These are phyloP conservation scores for Spodoptera picta DNA, from an alignment of 2,888 invertebrate genomes.

Conservation along the genomic window DNA sequence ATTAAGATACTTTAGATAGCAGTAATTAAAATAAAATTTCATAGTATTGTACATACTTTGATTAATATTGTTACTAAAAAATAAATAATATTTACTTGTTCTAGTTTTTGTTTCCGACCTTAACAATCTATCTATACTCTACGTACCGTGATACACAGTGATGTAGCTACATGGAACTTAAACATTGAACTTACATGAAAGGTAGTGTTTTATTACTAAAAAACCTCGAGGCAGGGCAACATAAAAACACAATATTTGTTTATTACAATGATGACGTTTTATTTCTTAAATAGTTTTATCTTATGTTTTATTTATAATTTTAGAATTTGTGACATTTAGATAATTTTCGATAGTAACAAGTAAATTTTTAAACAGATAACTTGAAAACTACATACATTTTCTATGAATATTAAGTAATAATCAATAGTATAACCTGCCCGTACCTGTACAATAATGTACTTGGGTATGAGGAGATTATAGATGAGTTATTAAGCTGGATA, in stretches of 20 bases:
- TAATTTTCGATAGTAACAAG: constrained; percentile 61
- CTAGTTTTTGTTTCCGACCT: constrained; percentile 31
- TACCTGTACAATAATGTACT: constrained; percentile 35
- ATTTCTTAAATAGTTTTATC: constrained; percentile 61
- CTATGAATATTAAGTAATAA: constrained; percentile 45
- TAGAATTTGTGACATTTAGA: constrained; percentile 64
- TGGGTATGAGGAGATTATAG: constrained; percentile 51
- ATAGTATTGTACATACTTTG: constrained; percentile 43
- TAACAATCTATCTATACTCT: neutral
- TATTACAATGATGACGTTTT: constrained; percentile 64
- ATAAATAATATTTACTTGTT: constrained; percentile 16
- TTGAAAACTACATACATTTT: constrained; percentile 56
- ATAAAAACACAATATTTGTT: constrained; percentile 42
- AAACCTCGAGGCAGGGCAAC: neutral
- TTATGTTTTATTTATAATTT: constrained; percentile 59
- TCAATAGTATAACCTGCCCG: constrained; percentile 45
- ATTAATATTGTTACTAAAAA: constrained; percentile 25
- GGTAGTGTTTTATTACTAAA: too few species aligned
- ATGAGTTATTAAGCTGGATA: constrained; percentile 33
- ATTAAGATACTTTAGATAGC: constrained; percentile 19
- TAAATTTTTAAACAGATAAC: constrained; percentile 59
- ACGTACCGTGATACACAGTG: too few species aligned
- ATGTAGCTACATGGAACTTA: too few species aligned
- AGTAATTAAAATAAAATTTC: constrained; percentile 18
- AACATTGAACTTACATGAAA: too few species aligned